A percentile compares a stretch with the other conserved stretches of the same genome.
Conservation (phyloP, 2,113 vertebrate species). For the Cephalopholis sonnerati region DNA sequence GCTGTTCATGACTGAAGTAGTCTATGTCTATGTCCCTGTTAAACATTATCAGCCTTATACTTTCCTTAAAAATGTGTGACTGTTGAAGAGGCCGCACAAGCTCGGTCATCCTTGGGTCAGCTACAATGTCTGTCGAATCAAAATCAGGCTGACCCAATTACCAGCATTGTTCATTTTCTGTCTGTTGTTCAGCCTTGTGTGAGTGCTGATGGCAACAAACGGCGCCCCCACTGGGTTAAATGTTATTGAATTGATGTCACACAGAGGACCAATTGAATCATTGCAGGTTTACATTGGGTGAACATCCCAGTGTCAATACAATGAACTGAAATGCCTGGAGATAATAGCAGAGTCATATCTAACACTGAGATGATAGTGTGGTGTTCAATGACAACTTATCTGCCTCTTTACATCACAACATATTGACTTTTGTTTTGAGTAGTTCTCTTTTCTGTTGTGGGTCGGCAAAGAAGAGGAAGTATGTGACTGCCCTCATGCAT, state of each 20-base stretch:
- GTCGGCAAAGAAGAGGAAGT: background rate
- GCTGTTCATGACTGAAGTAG: background rate
- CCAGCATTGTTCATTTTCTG: slow-evolving; percentile 45
- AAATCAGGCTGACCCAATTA: slow-evolving; percentile 47
- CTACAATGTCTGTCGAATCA: slow-evolving; percentile 30
- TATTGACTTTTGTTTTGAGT: background rate
- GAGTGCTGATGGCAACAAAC: slow-evolving; percentile 23
- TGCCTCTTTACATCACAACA: background rate
- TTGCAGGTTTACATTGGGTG: slow-evolving; percentile 5
- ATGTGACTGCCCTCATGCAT: background rate
- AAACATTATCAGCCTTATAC: background rate
- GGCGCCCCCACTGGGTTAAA: slow-evolving; percentile 22
- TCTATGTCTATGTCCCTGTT: background rate
- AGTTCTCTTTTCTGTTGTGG: background rate
- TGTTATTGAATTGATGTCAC: slow-evolving; percentile 52
- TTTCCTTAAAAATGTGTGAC: background rate
- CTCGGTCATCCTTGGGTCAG: slow-evolving; percentile 51
- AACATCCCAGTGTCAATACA: slow-evolving; percentile 20
- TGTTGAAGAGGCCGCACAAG: slow-evolving; percentile 6
- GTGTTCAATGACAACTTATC: background rate
- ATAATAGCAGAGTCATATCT: background rate
- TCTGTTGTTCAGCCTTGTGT: slow-evolving; percentile 13
- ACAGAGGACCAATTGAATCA: slow-evolving; percentile 37
- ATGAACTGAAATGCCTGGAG: slow-evolving; percentile 9
- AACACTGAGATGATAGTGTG: background rate